These are phyloP conservation scores for Struthio camelus DNA, from an alignment of 2,113 vertebrate species.

Conservation along the genomic window DNA sequence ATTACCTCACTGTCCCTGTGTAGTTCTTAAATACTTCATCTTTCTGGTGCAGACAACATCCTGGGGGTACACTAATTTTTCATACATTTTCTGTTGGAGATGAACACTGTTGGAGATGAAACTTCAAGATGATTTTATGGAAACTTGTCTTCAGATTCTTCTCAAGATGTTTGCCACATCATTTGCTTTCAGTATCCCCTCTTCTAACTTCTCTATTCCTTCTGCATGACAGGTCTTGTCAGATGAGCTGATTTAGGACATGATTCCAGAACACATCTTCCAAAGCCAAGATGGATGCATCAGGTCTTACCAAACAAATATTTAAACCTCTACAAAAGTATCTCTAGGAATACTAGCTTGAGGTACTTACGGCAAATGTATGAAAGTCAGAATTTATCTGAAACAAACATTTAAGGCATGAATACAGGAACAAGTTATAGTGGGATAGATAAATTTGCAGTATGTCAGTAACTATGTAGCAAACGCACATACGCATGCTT, in stretches of 20 bases:
- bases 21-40: neutral
- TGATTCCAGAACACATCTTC: neutral
- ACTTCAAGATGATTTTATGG: neutral
- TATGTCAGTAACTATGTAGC: neutral
- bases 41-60: neutral
- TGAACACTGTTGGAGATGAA: too few relatives aligned
- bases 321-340: neutral
- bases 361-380: neutral
- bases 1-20: neutral
- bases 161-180: neutral
- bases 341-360: neutral
- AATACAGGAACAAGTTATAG: neutral
- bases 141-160: neutral
- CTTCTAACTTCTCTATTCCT: neutral
- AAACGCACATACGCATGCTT: rapidly evolving
- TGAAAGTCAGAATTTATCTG: neutral
- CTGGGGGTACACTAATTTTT: neutral
- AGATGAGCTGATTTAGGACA: neutral
- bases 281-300: neutral
- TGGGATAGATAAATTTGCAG: neutral
- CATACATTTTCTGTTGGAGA: neutral
- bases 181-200: neutral
- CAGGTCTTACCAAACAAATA: neutral
- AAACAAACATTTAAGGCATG: neutral
- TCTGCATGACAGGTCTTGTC: rapidly evolving